phyloP scores from a whole-genome alignment of 2,797 vertebrate species.

The Microctenopoma lineatum region DNA sequence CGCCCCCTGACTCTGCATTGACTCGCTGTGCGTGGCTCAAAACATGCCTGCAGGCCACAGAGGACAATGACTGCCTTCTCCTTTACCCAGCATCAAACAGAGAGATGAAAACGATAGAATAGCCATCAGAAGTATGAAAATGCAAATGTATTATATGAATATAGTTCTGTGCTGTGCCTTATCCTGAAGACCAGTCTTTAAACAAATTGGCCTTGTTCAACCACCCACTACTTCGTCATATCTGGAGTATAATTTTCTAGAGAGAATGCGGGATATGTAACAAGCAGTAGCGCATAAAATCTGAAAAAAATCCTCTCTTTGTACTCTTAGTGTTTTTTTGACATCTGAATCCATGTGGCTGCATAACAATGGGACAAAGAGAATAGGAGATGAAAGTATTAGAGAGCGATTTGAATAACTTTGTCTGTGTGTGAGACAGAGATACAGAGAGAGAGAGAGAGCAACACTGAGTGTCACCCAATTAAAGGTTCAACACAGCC shows the following conservation, averaged over 20 bases:
- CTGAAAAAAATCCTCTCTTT: constrained; percentile 59
- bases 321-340: constrained; percentile 66
- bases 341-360: constrained; percentile 70
- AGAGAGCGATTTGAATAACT: constrained; percentile 79
- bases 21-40: constrained; percentile 83
- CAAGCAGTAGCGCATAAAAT: constrained; percentile 59
- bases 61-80: constrained; percentile 89
- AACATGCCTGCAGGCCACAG: constrained; percentile 88
- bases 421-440: constrained; percentile 65
- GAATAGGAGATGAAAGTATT: constrained; percentile 85
- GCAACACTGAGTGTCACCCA: constrained; percentile 67
- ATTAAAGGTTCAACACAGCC: constrained; percentile 74
- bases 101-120: constrained; percentile 83
- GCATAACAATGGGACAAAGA: constrained; percentile 82
- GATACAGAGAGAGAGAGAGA: constrained; percentile 34
- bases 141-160: constrained; percentile 85
- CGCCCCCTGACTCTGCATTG: constrained; percentile 80
- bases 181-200: constrained; percentile 65
- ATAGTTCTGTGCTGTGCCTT: constrained; percentile 74
- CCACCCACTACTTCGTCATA: constrained; percentile 48
- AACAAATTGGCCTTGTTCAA: constrained; percentile 77
- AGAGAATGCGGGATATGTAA: constrained; percentile 60
- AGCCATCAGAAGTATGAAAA: constrained; percentile 87
- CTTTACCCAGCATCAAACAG: constrained; percentile 88
- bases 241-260: constrained; percentile 61